Evolutionary conservation across 2,113 vertebrate genomes (phyloP), one percentile per base, ranked within the genome.

Genomic region (Nettapus auritus): DNA sequence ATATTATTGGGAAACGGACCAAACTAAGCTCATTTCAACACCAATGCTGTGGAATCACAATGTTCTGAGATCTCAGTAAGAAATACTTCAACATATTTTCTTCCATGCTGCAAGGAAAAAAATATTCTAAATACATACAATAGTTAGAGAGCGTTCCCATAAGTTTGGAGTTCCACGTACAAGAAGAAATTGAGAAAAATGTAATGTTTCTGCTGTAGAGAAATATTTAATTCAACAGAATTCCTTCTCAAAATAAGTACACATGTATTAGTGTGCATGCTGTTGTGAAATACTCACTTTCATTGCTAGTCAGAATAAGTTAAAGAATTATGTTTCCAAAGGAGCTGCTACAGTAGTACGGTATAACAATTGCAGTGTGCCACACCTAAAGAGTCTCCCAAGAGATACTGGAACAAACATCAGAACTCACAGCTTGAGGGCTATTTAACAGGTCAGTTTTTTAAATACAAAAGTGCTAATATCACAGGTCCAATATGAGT

Each of bases 161-260:
- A 75, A 70, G 52, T 89, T 50, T 75, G 40, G 81, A 86, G 46
- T 93, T 87, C 63, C 77, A 95, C 90, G 53, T 92, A 91, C 82
- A 90, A 73, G 74, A 95, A 97, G 86, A 96, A 95, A 94, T 21
- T 96, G 92, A 95, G 93, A 89, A 95, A 95, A 90, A 76, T 66
- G 88, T 78, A 50, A 83, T 40, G 84, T 88, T 96, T 96, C 95
- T 22, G 33, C 85, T 64, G 85, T 86, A 93, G 78, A 93, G 92
- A 96, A 97, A 96, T 95, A 96, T 95, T 94, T 96, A 96, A 97
- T 95, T 63, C 33, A 93, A 97, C 50, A 94, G 70, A 95, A 94
- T 82, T 85, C 77, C 90, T 88, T 94, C 90, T 88, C 94, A 91
- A 96, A 94, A 50, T 53, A 82, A 90, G 29, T 74, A 92, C 82